Evolutionary conservation across 2,888 invertebrate genomes (phyloP).

Genomic region (Sinotaia quadrata): DNA sequence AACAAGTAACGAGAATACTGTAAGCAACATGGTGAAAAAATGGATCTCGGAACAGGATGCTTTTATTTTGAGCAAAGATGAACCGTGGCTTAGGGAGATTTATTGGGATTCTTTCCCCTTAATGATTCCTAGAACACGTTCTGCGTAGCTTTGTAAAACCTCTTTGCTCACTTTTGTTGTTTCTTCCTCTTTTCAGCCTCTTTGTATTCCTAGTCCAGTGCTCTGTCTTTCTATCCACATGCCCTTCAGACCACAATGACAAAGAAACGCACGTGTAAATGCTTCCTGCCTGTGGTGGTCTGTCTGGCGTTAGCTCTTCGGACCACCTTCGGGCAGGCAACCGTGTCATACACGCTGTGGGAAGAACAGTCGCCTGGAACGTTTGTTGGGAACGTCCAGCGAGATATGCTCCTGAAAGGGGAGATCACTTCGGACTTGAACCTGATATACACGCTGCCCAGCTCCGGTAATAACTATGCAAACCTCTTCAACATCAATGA

Average conservation of each 20-base stretch:
- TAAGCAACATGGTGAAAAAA: too few species aligned
- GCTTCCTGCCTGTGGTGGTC: neutral
- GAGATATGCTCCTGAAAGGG: slow-evolving; percentile 49
- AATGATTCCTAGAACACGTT: too few species aligned
- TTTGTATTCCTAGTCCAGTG: neutral
- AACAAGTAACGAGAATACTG: too few species aligned
- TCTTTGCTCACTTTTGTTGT: too few species aligned
- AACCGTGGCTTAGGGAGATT: too few species aligned
- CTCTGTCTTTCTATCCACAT: neutral
- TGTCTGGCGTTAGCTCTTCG: neutral
- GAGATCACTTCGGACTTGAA: slow-evolving; percentile 49
- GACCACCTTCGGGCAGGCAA: neutral
- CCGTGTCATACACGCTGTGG: slow-evolving; percentile 30
- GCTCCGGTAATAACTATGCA: slow-evolving; percentile 49
- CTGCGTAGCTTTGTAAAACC: too few species aligned
- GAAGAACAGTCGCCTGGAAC: slow-evolving; percentile 38
- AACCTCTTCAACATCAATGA: slow-evolving; percentile 49
- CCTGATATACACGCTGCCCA: slow-evolving; percentile 53
- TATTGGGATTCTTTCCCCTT: too few species aligned
- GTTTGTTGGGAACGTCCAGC: slow-evolving; percentile 53
- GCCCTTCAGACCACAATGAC: neutral
- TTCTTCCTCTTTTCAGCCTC: neutral
- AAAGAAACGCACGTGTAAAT: neutral
- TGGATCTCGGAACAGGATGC: too few species aligned
- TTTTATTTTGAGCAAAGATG: too few species aligned